These are phyloP conservation scores for Apodemia duryi DNA, from an alignment of 2,888 invertebrate genomes.

Conservation along the genomic window DNA sequence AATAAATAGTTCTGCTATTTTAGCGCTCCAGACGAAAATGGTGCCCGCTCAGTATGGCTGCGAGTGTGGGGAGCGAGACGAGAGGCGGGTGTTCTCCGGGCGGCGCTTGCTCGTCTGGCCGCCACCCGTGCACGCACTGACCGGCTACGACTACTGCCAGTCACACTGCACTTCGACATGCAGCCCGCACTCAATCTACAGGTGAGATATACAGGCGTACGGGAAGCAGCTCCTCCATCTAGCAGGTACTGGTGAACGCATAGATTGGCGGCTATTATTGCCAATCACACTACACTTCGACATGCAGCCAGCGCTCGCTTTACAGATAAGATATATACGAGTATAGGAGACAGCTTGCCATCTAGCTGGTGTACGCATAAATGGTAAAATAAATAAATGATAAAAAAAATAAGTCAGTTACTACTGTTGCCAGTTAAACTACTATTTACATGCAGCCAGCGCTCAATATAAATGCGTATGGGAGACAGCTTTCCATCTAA, in stretches of 20 bases:
- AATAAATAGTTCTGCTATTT: background rate
- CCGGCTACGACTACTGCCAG: constrained; percentile 64
- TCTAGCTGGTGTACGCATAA: background rate
- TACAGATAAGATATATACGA: constrained; percentile 71
- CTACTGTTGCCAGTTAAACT: no score
- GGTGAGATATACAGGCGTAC: constrained; percentile 65
- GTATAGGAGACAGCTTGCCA: background rate
- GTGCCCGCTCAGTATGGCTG: constrained; percentile 53
- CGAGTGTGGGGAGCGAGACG: constrained; percentile 61
- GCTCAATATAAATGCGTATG: no score
- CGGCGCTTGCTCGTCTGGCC: constrained; percentile 55
- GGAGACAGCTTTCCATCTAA: constrained; percentile 40
- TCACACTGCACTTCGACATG: constrained; percentile 84
- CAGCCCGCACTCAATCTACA: constrained; percentile 85
- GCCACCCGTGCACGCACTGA: constrained; percentile 47
- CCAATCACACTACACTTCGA: background rate
- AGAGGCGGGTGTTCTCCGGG: constrained; percentile 55
- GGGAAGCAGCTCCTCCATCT: background rate
- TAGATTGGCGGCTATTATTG: background rate
- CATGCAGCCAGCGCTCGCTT: background rate
- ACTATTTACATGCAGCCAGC: no score
- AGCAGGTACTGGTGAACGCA: background rate
- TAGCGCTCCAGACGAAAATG: constrained; percentile 48
- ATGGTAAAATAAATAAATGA: no score
- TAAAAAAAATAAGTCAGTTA: no score